These are phyloP conservation scores for Callyntrura sp. DNA, from an alignment of 2,888 invertebrate genomes.

Conservation along the genomic window DNA sequence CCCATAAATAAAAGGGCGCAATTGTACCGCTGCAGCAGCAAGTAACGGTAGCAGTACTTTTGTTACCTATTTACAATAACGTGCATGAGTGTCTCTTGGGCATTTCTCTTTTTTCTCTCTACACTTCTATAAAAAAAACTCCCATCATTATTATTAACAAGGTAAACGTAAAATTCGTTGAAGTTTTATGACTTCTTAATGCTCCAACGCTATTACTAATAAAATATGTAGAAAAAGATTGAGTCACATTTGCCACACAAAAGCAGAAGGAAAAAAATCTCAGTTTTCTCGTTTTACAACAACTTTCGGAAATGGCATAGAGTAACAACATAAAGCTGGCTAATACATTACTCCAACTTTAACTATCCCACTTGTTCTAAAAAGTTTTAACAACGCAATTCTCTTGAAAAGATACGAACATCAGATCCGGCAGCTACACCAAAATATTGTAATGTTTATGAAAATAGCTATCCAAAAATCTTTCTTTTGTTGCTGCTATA, in stretches of 20 bases:
- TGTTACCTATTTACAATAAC: too few species aligned
- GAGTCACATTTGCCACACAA: slow-evolving; percentile 5
- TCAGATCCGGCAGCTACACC: too few species aligned
- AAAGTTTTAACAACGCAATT: not conserved
- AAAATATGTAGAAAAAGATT: slow-evolving; percentile 24
- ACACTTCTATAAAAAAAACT: not conserved
- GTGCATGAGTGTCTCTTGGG: not conserved
- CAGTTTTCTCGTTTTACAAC: not conserved
- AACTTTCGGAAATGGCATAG: slow-evolving; percentile 5
- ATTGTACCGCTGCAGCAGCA: too few species aligned
- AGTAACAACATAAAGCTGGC: not conserved
- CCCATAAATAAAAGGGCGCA: too few species aligned
- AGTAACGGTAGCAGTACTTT: too few species aligned
- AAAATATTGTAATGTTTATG: not conserved
- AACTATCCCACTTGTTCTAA: too few species aligned
- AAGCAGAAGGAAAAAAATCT: not conserved
- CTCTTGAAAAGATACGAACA: too few species aligned
- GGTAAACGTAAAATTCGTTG: not conserved
- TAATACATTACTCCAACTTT: too few species aligned
- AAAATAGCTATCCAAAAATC: not conserved
- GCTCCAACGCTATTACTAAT: slow-evolving; percentile 5
- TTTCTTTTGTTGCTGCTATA: not conserved
- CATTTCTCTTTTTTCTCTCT: not conserved
- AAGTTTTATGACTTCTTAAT: slow-evolving; percentile 34
- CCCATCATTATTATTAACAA: not conserved